Base-by-base conservation (phyloP, 2,797 vertebrate genomes). In the Mustela erminea region DNA sequence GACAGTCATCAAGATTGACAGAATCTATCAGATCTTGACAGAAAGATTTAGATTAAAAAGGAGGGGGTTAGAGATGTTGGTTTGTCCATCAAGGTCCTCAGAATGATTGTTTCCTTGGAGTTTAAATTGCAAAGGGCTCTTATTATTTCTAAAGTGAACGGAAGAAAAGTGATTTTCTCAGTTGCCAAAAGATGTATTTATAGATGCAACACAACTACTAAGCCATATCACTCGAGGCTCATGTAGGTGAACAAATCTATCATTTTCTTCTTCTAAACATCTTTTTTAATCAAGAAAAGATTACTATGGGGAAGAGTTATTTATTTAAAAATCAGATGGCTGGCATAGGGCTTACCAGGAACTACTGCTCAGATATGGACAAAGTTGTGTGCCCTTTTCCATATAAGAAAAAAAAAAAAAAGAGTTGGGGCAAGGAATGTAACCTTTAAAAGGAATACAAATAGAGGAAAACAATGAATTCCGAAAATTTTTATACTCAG, bases 261-360 rank as follows among this genome's bases (percentile, higher is more conserved):
- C 83, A 18, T 96, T 96, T 92, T 72, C 25, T 93, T 96, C 93
- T 60, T 25, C 60, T 32, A 60, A 60, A 27, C 23, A 12, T 60
- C 58, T 27, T 89, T 94, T 97, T 54, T 85, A 96, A 97, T 83
- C 74, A 95, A 95, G 85, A 96, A 96, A 87, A 90, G 54, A 88
- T 95, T 96, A 72, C 89, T 92, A n/a, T 66, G 38, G 18, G 29
- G 46, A 38, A 77, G 18, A 29, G 27, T 78, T 85, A 92, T 87
- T 91, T 96, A 84, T 97, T 97, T 66, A 25, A 95, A 95, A 96
- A 87, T 14, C 62, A 56, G 1, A 70, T 82, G 12, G 7, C 13
- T 96, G 56, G 8, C 35, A 87, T n/a, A 74, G 4, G 10, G n/a
- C 58, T 91, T 95, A 83, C 5, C 27, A 52, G 35, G 9, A 94